Percentiles rank a stretch among this genome's conserved stretches.
phyloP scores from a whole-genome alignment of 1,140 invertebrate genomes.

The Diachasmimorpha longicaudata region DNA sequence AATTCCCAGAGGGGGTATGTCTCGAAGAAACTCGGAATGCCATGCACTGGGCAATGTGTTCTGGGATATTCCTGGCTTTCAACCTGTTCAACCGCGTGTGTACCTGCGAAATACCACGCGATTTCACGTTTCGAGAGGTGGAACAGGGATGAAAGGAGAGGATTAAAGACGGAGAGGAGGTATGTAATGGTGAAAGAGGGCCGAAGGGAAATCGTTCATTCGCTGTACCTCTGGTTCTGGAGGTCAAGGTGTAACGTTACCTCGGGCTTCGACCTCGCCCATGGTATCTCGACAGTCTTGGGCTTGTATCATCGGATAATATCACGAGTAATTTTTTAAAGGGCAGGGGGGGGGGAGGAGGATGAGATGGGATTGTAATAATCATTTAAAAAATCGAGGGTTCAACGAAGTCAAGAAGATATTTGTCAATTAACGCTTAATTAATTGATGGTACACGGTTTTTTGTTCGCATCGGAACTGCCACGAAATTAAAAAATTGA shows the following conservation, averaged over 20 bases:
- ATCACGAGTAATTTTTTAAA: neutral
- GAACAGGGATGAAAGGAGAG: constrained; percentile 25
- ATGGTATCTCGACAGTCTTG: constrained; percentile 11
- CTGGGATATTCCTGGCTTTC: neutral
- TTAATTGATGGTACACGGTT: too few species aligned
- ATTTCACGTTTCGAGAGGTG: neutral
- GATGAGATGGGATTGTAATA: too few species aligned
- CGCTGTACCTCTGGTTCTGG: constrained; percentile 31
- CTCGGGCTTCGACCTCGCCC: constrained; percentile 25
- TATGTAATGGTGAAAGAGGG: constrained; percentile 26
- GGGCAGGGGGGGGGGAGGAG: too few species aligned
- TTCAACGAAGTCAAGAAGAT: too few species aligned
- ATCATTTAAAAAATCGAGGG: too few species aligned
- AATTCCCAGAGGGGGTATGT: neutral
- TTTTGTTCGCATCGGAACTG: too few species aligned
- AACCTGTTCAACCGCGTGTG: constrained; percentile 1
- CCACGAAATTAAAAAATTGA: too few species aligned
- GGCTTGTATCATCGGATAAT: neutral
- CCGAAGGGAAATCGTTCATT: constrained; percentile 40
- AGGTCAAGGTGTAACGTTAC: constrained; percentile 30
- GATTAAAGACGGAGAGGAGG: constrained; percentile 30
- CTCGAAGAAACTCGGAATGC: neutral
- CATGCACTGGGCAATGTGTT: neutral
- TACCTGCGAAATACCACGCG: neutral
- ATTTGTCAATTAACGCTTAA: too few species aligned